Evolutionary conservation across 2,888 invertebrate genomes (phyloP).

Genomic region (Pristionchus arcanus): DNA sequence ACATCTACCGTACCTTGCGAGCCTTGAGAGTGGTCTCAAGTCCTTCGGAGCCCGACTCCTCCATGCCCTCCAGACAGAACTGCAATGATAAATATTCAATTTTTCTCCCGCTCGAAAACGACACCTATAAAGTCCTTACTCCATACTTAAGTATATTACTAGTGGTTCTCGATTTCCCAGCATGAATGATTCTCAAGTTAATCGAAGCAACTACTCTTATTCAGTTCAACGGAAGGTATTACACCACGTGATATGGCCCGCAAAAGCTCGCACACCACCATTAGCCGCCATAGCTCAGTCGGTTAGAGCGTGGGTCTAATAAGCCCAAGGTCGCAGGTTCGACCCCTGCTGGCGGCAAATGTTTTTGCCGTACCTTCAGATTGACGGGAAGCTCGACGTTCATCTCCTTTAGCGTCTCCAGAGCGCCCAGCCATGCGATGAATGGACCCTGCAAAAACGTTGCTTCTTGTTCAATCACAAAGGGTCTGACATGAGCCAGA

Average conservation of each 20-base stretch:
- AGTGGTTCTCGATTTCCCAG: no score
- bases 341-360: conserved; percentile 62
- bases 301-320: conserved; percentile 63
- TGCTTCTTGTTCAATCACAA: no score
- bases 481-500: no score
- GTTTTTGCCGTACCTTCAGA: conserved; percentile 80
- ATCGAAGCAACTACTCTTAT: no score
- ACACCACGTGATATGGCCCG: no score
- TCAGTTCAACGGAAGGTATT: no score
- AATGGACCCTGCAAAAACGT: conserved; percentile 86
- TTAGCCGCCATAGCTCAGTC: conserved; percentile 62
- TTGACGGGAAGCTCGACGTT: conserved; percentile 85
- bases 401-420: conserved; percentile 90
- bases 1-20: conserved; percentile 75
- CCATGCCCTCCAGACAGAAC: conserved; percentile 98
- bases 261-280: no score
- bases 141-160: no score
- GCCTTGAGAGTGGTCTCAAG: conserved; percentile 89
- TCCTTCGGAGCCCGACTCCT: conserved; percentile 97
- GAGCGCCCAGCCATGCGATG: conserved; percentile 94
- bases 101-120: no score
- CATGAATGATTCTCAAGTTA: no score
- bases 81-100: conserved; percentile 73
- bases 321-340: conserved; percentile 63
- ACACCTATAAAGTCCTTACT: no score